These are phyloP conservation scores for Nycticebus coucang DNA, from an alignment of 2,113 vertebrate species.

Conservation along the genomic window DNA sequence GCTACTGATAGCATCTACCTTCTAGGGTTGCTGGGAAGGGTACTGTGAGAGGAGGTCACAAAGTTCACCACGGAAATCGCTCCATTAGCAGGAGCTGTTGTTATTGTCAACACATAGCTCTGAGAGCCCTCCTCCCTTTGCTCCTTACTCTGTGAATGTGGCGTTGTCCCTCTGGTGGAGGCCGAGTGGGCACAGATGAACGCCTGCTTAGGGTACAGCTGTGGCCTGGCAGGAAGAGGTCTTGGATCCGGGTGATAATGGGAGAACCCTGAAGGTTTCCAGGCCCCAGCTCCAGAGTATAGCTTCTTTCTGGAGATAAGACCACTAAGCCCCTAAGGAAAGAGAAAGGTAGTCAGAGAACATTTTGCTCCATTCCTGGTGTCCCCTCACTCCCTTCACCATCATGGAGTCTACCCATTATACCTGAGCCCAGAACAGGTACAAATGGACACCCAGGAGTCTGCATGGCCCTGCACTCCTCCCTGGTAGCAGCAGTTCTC, in stretches of 20 bases:
- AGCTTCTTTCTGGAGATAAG: constrained; percentile 88
- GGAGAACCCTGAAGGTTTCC: constrained; percentile 69
- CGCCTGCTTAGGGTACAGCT: constrained; percentile 44
- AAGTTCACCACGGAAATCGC: neutral
- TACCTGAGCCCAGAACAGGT: constrained; percentile 92
- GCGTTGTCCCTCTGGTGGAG: neutral
- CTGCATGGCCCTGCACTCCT: constrained; percentile 74
- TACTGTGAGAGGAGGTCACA: neutral
- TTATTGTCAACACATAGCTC: neutral
- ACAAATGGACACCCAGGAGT: constrained; percentile 91
- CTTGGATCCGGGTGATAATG: constrained; percentile 72
- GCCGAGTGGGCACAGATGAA: rapidly evolving
- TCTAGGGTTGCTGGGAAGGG: neutral
- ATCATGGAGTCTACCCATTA: neutral
- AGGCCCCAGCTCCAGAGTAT: constrained; percentile 84
- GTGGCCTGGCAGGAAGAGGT: neutral
- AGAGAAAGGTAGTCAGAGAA: neutral
- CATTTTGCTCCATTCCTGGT: neutral
- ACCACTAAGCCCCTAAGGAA: constrained; percentile 87
- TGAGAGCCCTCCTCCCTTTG: rapidly evolving
- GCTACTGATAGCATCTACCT: neutral
- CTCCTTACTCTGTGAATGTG: constrained; percentile 81
- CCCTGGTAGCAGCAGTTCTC: constrained; percentile 92
- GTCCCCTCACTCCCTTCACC: neutral
- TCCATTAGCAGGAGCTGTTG: neutral